Evolutionary conservation across 2,888 invertebrate species (phyloP).

Genomic region (Acholoe squamosa): DNA sequence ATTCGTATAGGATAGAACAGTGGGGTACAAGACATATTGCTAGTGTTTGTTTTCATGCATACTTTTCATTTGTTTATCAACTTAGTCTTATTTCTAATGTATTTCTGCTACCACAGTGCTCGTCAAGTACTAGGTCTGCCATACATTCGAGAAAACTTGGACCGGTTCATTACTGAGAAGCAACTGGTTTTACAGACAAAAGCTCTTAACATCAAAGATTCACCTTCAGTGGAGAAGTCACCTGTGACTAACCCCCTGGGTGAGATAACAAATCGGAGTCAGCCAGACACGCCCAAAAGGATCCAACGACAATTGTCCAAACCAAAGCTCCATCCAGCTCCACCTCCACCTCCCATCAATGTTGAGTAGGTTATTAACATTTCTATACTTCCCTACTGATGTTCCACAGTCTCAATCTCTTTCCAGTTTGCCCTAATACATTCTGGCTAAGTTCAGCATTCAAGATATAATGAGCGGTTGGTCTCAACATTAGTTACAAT

Average conservation of each 20-base stretch:
- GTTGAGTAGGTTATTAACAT: too few species aligned
- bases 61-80: too few species aligned
- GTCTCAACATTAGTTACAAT: too few species aligned
- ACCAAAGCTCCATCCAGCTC: neutral
- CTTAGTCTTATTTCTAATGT: too few species aligned
- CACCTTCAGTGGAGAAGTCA: conserved; percentile 32
- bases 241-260: conserved; percentile 21
- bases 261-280: neutral
- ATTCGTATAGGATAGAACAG: too few species aligned
- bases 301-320: neutral
- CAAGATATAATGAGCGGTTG: too few species aligned
- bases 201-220: conserved; percentile 40
- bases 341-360: neutral
- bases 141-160: conserved; percentile 62
- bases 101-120: conserved; percentile 39
- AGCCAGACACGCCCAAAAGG: neutral
- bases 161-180: conserved; percentile 64
- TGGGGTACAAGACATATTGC: too few species aligned
- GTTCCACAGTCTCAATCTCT: too few species aligned
- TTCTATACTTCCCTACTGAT: too few species aligned
- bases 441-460: too few species aligned
- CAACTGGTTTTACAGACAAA: conserved; percentile 60
- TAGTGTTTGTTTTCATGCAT: too few species aligned
- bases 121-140: conserved; percentile 62
- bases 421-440: too few species aligned